Percentiles rank a stretch among this genome's conserved stretches.
Conservation (phyloP, 2,888 invertebrate genomes). For the Aromia moschata region DNA sequence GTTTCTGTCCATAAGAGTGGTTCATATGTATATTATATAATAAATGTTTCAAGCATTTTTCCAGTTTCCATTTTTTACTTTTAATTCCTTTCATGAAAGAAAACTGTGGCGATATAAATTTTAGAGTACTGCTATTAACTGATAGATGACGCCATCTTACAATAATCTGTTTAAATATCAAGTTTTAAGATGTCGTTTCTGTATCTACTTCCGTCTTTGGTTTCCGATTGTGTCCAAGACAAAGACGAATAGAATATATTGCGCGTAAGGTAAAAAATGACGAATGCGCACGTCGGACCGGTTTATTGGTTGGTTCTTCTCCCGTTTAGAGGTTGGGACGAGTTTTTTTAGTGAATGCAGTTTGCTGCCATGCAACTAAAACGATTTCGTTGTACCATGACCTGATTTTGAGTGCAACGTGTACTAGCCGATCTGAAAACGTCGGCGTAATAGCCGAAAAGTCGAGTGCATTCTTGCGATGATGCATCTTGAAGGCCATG, state of each 20-base stretch:
- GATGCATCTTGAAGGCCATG: conserved; percentile 50
- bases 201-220: conserved; percentile 42
- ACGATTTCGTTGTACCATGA: conserved; percentile 63
- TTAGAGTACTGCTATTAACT: background rate
- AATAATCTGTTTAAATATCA: too few relatives aligned
- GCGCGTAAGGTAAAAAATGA: conserved; percentile 56
- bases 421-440: conserved; percentile 59
- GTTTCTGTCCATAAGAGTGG: too few relatives aligned
- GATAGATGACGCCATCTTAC: conserved; percentile 15
- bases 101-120: too few relatives aligned
- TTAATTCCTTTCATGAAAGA: too few relatives aligned
- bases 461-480: conserved; percentile 40
- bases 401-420: conserved; percentile 60
- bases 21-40: too few relatives aligned
- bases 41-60: too few relatives aligned
- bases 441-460: conserved; percentile 43
- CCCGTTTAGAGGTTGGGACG: conserved; percentile 60
- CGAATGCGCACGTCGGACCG: conserved; percentile 57
- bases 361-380: conserved; percentile 60
- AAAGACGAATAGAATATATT: conserved; percentile 51
- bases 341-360: conserved; percentile 60
- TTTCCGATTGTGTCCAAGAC: conserved; percentile 48
- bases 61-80: too few relatives aligned
- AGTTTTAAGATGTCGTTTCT: conserved; percentile 42
- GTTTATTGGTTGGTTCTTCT: conserved; percentile 60